These are phyloP conservation scores for Gymnorhina tibicen DNA, from an alignment of 2,113 vertebrate genomes.

Conservation along the genomic window DNA sequence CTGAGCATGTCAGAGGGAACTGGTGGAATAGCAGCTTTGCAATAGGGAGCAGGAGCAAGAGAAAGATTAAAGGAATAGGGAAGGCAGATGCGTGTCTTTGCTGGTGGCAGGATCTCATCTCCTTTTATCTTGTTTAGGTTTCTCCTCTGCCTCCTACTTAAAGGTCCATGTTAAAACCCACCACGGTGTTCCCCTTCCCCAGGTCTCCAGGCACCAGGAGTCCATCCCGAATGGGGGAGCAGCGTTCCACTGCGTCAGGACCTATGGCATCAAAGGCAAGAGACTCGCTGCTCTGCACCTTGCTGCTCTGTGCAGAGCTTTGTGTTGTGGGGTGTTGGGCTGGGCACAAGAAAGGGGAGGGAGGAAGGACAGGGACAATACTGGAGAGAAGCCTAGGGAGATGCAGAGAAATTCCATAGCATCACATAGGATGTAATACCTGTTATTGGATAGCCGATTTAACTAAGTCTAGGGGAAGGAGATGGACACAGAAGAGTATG, in stretches of 20 bases:
- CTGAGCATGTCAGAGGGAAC: background rate
- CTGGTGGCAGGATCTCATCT: slow-evolving; percentile 84
- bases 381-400: background rate
- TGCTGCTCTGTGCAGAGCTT: slow-evolving; percentile 73
- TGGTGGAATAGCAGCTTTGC: background rate
- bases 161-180: slow-evolving; percentile 99
- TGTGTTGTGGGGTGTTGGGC: slow-evolving; percentile 59
- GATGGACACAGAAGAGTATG: background rate
- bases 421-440: background rate
- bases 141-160: slow-evolving; percentile 99
- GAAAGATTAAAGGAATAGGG: slow-evolving; percentile 36
- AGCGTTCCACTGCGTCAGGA: slow-evolving; percentile 98
- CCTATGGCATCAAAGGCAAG: slow-evolving; percentile 99
- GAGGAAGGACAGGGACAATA: slow-evolving; percentile 2
- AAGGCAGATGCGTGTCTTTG: slow-evolving; percentile 72
- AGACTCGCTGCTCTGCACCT: slow-evolving; percentile 84
- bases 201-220: slow-evolving; percentile 94
- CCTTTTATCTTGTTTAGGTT: slow-evolving; percentile 97
- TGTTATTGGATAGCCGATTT: background rate
- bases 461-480: background rate
- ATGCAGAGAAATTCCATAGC: background rate
- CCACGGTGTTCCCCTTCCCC: slow-evolving; percentile 95
- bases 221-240: slow-evolving; percentile 95
- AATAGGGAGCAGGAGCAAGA: slow-evolving; percentile 18
- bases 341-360: slow-evolving; percentile 58